Evolutionary conservation across 2,888 invertebrate genomes (phyloP).

Genomic region (Ormyrus rosae): DNA sequence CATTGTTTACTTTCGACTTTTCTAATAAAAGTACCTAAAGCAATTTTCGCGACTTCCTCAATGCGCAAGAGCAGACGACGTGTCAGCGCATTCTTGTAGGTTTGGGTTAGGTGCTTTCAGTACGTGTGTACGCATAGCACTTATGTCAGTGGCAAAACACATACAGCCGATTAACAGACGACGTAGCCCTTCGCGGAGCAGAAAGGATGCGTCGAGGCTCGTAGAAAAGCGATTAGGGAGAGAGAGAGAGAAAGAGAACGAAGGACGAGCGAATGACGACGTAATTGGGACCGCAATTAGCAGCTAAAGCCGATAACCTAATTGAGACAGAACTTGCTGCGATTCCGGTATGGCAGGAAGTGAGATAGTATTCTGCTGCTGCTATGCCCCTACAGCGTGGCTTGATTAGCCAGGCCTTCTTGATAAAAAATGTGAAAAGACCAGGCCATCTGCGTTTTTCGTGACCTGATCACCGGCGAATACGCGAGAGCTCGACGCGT

Average conservation of each 20-base stretch:
- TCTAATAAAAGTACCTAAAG: too few relatives aligned
- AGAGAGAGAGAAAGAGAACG: neutral
- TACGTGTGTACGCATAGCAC: too few relatives aligned
- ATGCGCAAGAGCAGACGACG: slow-evolving; percentile 53
- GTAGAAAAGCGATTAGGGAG: too few relatives aligned
- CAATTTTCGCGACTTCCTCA: neutral
- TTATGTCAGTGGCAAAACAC: neutral
- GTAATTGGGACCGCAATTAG: slow-evolving; percentile 19
- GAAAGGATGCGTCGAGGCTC: neutral
- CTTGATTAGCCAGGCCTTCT: slow-evolving; percentile 7
- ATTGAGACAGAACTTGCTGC: neutral
- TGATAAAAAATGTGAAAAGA: slow-evolving; percentile 23
- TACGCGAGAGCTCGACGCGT: too few relatives aligned
- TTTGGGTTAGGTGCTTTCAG: slow-evolving; percentile 17
- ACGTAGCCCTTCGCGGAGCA: neutral
- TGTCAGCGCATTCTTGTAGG: neutral
- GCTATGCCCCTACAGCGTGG: neutral
- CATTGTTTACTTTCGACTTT: too few relatives aligned
- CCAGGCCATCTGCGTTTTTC: too few relatives aligned
- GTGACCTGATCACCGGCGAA: neutral
- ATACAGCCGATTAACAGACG: neutral
- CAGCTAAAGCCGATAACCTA: slow-evolving; percentile 18
- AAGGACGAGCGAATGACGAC: slow-evolving; percentile 2
- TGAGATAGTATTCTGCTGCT: neutral
- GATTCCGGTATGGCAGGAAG: slow-evolving; percentile 36